Percentiles rank a stretch among this genome's conserved stretches.
These are phyloP conservation scores for Astropecten irregularis DNA, from an alignment of 53 echinoderm and acorn worm genomes.

Conservation along the genomic window DNA sequence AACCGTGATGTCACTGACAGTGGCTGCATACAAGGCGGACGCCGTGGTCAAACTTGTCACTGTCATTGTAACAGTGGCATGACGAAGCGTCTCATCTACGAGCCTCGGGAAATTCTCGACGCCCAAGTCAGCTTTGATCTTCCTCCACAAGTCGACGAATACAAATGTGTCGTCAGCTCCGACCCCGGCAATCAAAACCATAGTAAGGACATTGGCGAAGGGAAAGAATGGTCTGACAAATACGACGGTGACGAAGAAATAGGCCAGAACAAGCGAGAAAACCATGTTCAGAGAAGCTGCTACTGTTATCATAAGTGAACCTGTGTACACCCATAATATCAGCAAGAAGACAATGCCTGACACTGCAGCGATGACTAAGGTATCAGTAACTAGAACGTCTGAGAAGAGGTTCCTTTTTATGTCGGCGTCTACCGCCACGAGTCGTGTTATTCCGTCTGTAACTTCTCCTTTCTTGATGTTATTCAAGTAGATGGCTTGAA, in stretches of 20 bases:
- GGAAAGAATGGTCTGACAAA: conserved; percentile 76
- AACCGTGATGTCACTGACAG: conserved; percentile 68
- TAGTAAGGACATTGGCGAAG: conserved; percentile 68
- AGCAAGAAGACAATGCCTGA: conserved; percentile 46
- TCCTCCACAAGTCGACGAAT: conserved; percentile 79
- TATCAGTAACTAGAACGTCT: conserved; percentile 59
- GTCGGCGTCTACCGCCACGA: conserved; percentile 64
- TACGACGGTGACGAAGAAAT: conserved; percentile 71
- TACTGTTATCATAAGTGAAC: conserved; percentile 71
- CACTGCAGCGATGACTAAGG: conserved; percentile 36
- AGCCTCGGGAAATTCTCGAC: conserved; percentile 34
- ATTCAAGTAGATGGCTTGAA: conserved; percentile 55
- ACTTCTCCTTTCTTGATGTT: no score
- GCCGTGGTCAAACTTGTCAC: conserved; percentile 90
- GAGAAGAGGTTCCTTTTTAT: conserved; percentile 71
- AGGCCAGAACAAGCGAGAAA: conserved; percentile 67
- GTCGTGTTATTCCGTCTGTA: conserved; percentile 59
- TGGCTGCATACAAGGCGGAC: conserved; percentile 70
- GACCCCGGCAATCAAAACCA: conserved; percentile 70
- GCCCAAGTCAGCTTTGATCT: conserved; percentile 31
- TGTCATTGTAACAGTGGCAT: conserved; percentile 75
- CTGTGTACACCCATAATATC: conserved; percentile 82
- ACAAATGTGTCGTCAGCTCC: conserved; percentile 95
- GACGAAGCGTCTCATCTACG: conserved; percentile 67
- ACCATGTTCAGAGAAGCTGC: conserved; percentile 67